A percentile compares a stretch with the other conserved stretches of the same genome.
Conservation (phyloP, 2,888 invertebrate genomes). For the Leucozona laternaria region DNA sequence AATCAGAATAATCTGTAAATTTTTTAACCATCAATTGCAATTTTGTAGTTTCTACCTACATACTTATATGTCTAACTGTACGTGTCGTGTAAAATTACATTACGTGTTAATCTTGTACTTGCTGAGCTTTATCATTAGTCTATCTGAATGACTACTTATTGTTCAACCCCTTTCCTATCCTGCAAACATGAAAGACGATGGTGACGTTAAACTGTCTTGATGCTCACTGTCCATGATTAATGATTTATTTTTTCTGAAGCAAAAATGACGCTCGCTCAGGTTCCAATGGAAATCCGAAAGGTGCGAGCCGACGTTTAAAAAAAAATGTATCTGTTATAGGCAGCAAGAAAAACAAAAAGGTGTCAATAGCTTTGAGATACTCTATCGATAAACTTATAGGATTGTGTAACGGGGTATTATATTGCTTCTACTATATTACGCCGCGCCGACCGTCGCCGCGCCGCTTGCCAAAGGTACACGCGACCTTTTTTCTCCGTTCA, state of each 20-base stretch:
- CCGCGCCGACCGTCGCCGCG: no score
- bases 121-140: conserved; percentile 37
- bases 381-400: conserved; percentile 9
- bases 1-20: no score
- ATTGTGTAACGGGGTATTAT: conserved; percentile 62
- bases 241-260: conserved; percentile 47
- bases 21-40: no score
- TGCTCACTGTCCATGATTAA: conserved; percentile 53
- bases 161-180: neutral
- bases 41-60: no score
- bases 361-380: conserved; percentile 55
- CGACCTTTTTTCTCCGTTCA: conserved; percentile 55
- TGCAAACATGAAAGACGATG: neutral
- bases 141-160: conserved; percentile 49
- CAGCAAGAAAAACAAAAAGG: conserved; percentile 32
- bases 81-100: no score
- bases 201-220: neutral
- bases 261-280: conserved; percentile 42
- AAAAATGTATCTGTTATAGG: conserved; percentile 6
- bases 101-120: neutral
- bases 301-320: conserved; percentile 42
- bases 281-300: conserved; percentile 37
- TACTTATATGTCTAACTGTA: no score
- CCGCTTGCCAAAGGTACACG: conserved; percentile 33
- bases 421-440: conserved; percentile 61